Evolutionary conservation across 1,140 invertebrate species (phyloP), one percentile per base, ranked within the genome.

Genomic region (Bombus sibiricus): DNA sequence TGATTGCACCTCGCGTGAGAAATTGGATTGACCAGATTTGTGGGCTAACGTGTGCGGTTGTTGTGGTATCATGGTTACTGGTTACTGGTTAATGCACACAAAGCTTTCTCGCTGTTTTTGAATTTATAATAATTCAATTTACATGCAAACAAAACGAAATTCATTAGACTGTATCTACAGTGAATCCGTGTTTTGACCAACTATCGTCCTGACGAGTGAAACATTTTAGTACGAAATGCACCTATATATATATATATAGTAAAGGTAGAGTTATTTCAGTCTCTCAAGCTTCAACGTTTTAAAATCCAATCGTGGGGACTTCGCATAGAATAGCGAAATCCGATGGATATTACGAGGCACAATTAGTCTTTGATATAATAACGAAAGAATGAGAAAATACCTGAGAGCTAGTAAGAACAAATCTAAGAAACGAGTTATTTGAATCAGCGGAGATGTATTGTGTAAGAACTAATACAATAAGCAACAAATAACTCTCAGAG

Each of bases 1-100:
- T 85, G 88, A 89, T 87, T 87, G 85, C 59, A 66, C 64, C 43
- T 75, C 53, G 72, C 72, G 72, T 39, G 87, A 89, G 84, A 83
- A 89, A 89, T 89, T 89, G 69, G 53, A 89, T 89, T 72, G 84
- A 10, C 59, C 72, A 77, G 76, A 88, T 86, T 84, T 59, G 76
- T 34, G 69, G 72, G 66, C 18, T 57, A 59, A n/a, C 43, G 47
- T n/a, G 22, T 41, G 88, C 71, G 88, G 87, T 81, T 37, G 74
- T 47, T 62, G 69, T 32, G 62, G 66, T 83, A 83, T 86, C 75
- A 76, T 15, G 87, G 69, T 83, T 39, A 72, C 37, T 47, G 81
- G 15, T 32, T 59, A 66, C n/a, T n/a, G n/a, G n/a, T 81, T 64
- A 80, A 53, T 76, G 34, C 10, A 41, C 39, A 32, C 39, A n/a